phyloP scores from a whole-genome alignment of 2,797 vertebrate genomes.

The Eulemur rubriventer region DNA sequence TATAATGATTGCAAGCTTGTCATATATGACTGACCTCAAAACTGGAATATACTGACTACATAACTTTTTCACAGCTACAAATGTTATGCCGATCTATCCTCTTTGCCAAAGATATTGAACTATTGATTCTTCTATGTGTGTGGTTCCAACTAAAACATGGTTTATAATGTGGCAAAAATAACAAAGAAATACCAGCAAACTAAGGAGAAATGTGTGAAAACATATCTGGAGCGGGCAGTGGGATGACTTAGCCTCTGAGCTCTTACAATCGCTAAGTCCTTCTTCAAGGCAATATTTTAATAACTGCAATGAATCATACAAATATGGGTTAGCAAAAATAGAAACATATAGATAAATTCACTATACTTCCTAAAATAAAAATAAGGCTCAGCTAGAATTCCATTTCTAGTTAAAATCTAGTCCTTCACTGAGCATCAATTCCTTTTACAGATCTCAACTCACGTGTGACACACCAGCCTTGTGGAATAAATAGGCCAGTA shows the following conservation, averaged over 20 bases:
- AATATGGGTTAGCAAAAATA: not conserved
- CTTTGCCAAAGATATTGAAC: not conserved
- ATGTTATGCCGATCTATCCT: not conserved
- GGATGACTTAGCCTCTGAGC: not conserved
- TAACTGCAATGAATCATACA: not conserved
- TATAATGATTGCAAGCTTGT: not conserved
- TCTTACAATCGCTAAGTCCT: not conserved
- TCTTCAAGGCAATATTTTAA: not conserved
- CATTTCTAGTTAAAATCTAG: conserved; percentile 23
- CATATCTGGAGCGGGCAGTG: not conserved
- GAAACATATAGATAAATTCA: not conserved
- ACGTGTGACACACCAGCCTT: not conserved
- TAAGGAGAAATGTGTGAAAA: not conserved
- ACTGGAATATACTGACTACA: not conserved
- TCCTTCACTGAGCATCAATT: not conserved
- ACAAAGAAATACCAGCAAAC: conserved; percentile 17
- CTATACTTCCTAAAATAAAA: conserved; percentile 34
- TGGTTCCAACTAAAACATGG: not conserved
- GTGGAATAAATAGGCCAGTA: not conserved
- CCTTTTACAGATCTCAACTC: not conserved
- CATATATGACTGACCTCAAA: not conserved
- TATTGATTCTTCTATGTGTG: not conserved
- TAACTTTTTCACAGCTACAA: not conserved
- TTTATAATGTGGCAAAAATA: not conserved
- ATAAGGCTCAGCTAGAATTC: not conserved